phyloP scores from a whole-genome alignment of 2,888 invertebrate genomes.

The Andricus quercusramuli region DNA sequence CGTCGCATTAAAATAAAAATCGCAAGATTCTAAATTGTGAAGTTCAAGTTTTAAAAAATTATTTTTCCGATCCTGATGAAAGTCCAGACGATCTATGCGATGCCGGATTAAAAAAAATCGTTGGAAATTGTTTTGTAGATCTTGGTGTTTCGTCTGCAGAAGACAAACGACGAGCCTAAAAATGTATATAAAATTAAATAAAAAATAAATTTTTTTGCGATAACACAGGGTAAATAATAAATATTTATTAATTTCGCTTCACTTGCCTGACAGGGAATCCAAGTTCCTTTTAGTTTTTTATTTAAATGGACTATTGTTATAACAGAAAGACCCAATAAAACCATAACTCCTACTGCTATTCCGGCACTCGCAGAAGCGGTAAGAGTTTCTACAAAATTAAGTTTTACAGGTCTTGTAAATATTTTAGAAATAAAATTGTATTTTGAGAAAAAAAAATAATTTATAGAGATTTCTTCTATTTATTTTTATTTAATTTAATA shows the following conservation, averaged over 20 bases:
- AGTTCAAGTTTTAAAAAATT: background rate
- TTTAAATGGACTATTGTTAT: background rate
- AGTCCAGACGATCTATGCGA: background rate
- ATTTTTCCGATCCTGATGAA: background rate
- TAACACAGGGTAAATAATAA: background rate
- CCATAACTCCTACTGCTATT: slow-evolving; percentile 40
- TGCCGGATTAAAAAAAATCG: background rate
- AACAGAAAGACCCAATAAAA: background rate
- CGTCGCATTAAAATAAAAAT: too few relatives aligned
- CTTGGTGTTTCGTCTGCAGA: background rate
- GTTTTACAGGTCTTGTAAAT: too few relatives aligned
- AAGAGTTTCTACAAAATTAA: slow-evolving; percentile 36
- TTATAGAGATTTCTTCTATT: too few relatives aligned
- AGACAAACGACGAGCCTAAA: background rate
- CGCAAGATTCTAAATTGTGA: too few relatives aligned
- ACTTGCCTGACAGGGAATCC: background rate
- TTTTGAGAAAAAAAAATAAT: too few relatives aligned
- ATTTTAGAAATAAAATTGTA: too few relatives aligned
- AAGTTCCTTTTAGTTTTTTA: background rate
- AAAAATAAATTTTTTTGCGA: background rate
- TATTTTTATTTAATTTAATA: background rate
- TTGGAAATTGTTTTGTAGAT: background rate
- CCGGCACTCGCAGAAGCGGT: slow-evolving; percentile 46
- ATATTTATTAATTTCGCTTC: background rate
- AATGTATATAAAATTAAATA: background rate